These are phyloP conservation scores for Moxostoma hubbsi DNA, from an alignment of 2,797 vertebrate species.

Conservation along the genomic window DNA sequence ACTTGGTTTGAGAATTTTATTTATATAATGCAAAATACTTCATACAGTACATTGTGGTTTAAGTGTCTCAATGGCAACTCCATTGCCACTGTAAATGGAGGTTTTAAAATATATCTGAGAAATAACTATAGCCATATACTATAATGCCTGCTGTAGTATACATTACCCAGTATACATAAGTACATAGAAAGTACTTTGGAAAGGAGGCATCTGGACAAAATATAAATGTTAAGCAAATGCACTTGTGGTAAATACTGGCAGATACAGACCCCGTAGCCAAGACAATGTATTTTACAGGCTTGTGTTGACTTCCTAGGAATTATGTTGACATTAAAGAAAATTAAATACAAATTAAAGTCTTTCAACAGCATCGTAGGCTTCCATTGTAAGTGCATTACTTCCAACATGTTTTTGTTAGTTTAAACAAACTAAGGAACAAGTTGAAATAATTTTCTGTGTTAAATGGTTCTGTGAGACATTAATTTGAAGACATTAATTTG, in stretches of 20 bases:
- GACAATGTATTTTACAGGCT: conserved; percentile 1
- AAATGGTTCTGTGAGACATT: no score
- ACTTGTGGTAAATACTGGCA: conserved; percentile 5
- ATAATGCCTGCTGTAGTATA: not conserved
- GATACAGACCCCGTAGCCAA: not conserved
- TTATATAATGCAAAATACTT: no score
- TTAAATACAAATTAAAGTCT: not conserved
- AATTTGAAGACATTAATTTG: no score
- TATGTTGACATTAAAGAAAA: not conserved
- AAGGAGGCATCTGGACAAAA: conserved; percentile 15
- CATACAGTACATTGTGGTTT: no score
- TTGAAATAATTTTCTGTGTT: no score
- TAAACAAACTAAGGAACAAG: not conserved
- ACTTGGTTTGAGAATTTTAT: no score
- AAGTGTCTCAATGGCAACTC: no score
- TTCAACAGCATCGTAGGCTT: not conserved
- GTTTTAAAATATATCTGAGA: not conserved
- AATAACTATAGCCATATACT: not conserved
- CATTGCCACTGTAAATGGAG: not conserved
- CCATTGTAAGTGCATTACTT: not conserved
- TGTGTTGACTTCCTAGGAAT: not conserved
- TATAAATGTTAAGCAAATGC: conserved; percentile 28
- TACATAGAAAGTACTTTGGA: not conserved
- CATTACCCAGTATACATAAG: not conserved
- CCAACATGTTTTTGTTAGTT: not conserved